Conservation (phyloP, 2,888 invertebrate genomes). For the Podabrus alpinus region DNA sequence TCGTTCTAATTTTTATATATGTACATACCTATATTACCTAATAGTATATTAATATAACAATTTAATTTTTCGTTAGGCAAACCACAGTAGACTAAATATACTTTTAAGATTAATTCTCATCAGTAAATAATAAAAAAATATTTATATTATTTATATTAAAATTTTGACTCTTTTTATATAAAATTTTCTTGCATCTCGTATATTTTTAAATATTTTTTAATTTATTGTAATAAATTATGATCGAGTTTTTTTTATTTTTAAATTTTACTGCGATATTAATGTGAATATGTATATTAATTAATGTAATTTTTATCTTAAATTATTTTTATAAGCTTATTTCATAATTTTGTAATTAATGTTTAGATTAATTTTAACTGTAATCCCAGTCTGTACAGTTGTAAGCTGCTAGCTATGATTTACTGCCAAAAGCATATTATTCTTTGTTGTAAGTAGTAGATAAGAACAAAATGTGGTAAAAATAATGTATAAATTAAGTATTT, state of each 20-base stretch:
- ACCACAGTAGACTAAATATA: not conserved
- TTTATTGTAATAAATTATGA: not conserved
- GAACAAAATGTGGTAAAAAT: not conserved
- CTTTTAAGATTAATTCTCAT: not conserved
- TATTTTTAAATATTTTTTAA: not conserved
- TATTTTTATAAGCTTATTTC: not conserved
- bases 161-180: not conserved
- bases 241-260: not conserved
- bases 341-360: not conserved
- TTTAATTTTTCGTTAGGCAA: not conserved
- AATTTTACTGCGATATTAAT: not conserved
- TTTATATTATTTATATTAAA: not conserved
- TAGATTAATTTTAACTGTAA: not conserved
- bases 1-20: not conserved
- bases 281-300: not conserved
- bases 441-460: not conserved
- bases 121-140: not conserved
- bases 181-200: not conserved
- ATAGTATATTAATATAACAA: not conserved
- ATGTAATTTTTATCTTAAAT: not conserved
- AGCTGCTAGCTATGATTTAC: not conserved
- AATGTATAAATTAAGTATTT: not conserved
- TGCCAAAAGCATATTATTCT: not conserved
- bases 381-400: not conserved
- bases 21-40: not conserved